phyloP scores from a whole-genome alignment of 2,888 invertebrate genomes.

The Pristionchus exspectatus region DNA sequence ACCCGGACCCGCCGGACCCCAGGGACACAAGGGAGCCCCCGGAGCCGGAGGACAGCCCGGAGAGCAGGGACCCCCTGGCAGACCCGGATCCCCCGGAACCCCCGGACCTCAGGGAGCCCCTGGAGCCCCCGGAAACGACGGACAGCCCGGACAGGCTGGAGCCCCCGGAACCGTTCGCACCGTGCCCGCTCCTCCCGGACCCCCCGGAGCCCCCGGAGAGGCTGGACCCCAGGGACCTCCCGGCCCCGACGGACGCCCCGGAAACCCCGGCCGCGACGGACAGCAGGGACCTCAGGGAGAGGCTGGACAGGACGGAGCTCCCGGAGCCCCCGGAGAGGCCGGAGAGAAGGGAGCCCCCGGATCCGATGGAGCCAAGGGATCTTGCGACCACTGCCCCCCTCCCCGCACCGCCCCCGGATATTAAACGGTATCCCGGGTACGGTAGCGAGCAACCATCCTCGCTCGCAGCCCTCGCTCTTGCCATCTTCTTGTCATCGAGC shows the following conservation, averaged over 20 bases:
- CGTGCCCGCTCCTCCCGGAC: constrained; percentile 55
- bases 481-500: constrained; percentile 23
- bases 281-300: constrained; percentile 51
- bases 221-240: constrained; percentile 60
- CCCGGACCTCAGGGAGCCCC: constrained; percentile 54
- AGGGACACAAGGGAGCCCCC: constrained; percentile 51
- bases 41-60: constrained; percentile 49
- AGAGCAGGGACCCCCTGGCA: constrained; percentile 53
- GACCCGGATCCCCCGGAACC: constrained; percentile 55
- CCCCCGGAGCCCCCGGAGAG: constrained; percentile 52
- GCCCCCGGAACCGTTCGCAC: constrained; percentile 52
- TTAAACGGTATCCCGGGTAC: constrained; percentile 19
- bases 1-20: constrained; percentile 52
- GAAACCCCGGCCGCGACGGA: constrained; percentile 51
- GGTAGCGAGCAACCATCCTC: background rate
- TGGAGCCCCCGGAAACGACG: constrained; percentile 50
- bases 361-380: constrained; percentile 57
- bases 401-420: constrained; percentile 56
- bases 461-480: constrained; percentile 3
- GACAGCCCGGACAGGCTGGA: constrained; percentile 56
- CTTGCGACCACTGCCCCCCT: constrained; percentile 57
- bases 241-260: constrained; percentile 53
- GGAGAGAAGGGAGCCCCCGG: constrained; percentile 70
- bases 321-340: constrained; percentile 68
- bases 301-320: constrained; percentile 58